Base-by-base conservation (phyloP, 2,888 invertebrate species). In the Himalopsyche tibetana region DNA sequence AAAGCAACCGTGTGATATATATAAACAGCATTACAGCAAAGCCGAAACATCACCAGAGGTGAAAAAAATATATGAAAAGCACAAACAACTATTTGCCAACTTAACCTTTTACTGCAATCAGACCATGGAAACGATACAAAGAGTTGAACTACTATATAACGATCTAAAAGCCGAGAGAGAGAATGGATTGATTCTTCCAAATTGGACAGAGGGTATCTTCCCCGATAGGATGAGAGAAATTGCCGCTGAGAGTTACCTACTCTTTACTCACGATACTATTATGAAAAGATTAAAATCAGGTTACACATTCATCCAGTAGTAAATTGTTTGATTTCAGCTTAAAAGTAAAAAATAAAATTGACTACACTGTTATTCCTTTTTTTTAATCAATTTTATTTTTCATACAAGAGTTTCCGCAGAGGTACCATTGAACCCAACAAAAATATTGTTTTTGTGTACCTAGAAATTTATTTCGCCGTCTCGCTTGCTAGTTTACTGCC, bases 211-310 rank as follows among this genome's bases (percentile, higher is more conserved):
- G 88, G 93, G 94, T 87, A 95, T 95, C 63, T 96, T 95, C 89
- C 96, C 96, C 0, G 92, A 93, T 74, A 93, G 94, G 90, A 95
- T 97, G 94, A 92, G 94, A 85, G 91, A 92, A 28, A 92, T 96
- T 3, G 95, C 95, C 12, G 95, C 95, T 90, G 92, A 95, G 63
- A 96, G 96, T 90, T 94, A 97, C 88, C 94, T 95, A 5, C 90
- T 96, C 42, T 94, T 96, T 89, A 95, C 96, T 0, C 95, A 96
- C 90, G 96, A 95, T 88, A 93, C 94, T 85, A 93, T 94, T 5
- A 94, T 97, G 93, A 96, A 95, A 91, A 94, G 95, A 89, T 93
- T 97, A 51, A 94, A 95, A 90, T 95, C 95, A 89, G 98, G 97
- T 93, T 91, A 91, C 12, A 4, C 36, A 74, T 38, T n/a, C 19